Evolutionary conservation across 2,113 vertebrate genomes (phyloP), one percentile per base, ranked within the genome.

Genomic region (Ophthalmolycus amberensis): DNA sequence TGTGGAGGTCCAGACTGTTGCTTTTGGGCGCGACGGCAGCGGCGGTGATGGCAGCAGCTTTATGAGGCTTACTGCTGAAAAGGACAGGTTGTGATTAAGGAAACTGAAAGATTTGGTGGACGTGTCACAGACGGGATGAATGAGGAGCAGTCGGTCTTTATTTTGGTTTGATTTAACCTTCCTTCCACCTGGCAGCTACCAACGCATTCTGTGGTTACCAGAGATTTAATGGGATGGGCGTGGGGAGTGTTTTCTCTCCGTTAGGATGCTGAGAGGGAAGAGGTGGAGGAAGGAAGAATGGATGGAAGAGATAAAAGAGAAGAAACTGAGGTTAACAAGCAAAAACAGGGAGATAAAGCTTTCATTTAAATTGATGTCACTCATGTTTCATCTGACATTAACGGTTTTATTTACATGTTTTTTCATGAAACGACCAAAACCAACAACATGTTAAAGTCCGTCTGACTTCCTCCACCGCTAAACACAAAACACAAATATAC

Each of bases 1-100:
- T 29, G 71, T 42, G 67, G 81, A 86, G 86, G 80, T 42, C 80
- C 82, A 65, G 66, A 77, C 80, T 92, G 90, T 91, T 90, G 88
- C 80, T 93, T 40, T 91, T 93, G 90, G 90, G 87, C 71, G 38
- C 9, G 20, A 32, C 9, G 9, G 74, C 27, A 9, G 69, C 12
- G 56, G 70, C 2, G 63, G 16, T 15, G 62, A 76, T 73, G 81
- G 82, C 76, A 38, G 80, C 54, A 58, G 29, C 71, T 92, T 91
- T 89, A 86, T 82, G 84, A 84, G 75, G 69, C 7, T 46, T 18
- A 1, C 65, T n/a, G 80, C 66, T 88, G 88, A 91, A 89, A 89
- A 1, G 6, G 46, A 78, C 83, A 64, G 68, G 40, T 67, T 40
- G 73, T 44, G 67, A 71, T 87, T 52, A 69, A 70, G 74, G 71